A percentile compares a stretch with the other conserved stretches of the same genome.
These are phyloP conservation scores for Eulemur rufifrons DNA, from an alignment of 2,113 vertebrate species.

Conservation along the genomic window DNA sequence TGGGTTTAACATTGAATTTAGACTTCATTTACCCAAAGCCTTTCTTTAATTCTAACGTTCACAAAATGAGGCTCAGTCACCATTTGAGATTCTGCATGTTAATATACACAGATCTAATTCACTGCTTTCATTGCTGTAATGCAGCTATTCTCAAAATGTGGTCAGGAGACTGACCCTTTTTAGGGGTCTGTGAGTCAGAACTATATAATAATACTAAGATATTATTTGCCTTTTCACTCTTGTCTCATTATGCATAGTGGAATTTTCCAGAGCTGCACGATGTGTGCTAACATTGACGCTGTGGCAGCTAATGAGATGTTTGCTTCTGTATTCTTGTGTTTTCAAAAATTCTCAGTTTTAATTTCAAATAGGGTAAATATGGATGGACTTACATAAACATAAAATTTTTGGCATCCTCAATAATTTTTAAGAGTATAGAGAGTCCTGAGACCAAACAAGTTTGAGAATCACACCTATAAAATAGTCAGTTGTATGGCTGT, in stretches of 20 bases:
- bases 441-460: neutral
- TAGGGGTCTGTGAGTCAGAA: neutral
- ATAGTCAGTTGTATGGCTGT: fast-evolving
- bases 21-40: neutral
- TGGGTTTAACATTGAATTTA: neutral
- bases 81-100: neutral
- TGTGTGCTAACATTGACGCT: neutral
- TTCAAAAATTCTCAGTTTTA: neutral
- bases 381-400: neutral
- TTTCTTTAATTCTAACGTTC: neutral
- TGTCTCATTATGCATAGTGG: neutral
- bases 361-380: neutral
- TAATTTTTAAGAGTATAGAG: neutral
- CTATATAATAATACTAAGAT: neutral
- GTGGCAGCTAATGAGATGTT: neutral
- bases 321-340: neutral
- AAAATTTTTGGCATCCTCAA: neutral
- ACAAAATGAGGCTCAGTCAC: neutral
- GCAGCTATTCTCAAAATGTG: neutral
- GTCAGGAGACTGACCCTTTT: neutral
- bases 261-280: neutral
- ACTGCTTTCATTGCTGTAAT: neutral
- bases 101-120: fast-evolving
- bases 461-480: neutral
- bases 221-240: neutral